Base-by-base conservation (phyloP, 2,888 invertebrate genomes). In the Sphaerophoria rueppellii region DNA sequence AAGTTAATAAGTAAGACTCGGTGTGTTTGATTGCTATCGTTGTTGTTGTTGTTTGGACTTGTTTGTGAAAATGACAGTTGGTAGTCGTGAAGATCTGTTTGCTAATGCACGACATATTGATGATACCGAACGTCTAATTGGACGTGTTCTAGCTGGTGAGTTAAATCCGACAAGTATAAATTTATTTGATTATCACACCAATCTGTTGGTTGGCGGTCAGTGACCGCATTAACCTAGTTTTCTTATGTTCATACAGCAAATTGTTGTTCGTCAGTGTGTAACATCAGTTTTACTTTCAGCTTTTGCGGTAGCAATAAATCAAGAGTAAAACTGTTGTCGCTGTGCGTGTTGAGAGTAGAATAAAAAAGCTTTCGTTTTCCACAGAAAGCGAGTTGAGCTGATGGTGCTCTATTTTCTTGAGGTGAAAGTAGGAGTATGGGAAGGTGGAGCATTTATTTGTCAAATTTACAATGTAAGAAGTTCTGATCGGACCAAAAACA, bases 61-160 rank as follows among this genome's bases (percentile, higher is more conserved):
- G 32, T 50, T 14, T 60, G 37, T 37, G n/a, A 61, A 86, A 82
- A 92, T 92, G 92, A 92, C 92, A 55, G 90, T 92, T 87, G 91
- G 91, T 65, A 91, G 90, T 85, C 89, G 91, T 43, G 91, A 91
- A 87, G 91, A 91, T 89, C 89, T 91, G 34, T 92, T 91, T 88
- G 90, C 91, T 52, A 90, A 88, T 86, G 90, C 90, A 78, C 89
- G 90, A 70, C 89, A 89, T 67, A 91, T 91, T 52, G 90, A 91
- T 80, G 91, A 91, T 88, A 91, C 91, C 43, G 91, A 91, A 87
- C 91, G 91, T 85, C 88, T 92, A 69, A 92, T 92, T 87, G 91
- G 91, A 63, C 88, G 91, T 67, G 91, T 91, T 48, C 83, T 92
- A 86, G 91, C 92, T 89, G 92, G 92, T 92, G 88, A 91, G 91